Evolutionary conservation across 2,888 invertebrate species (phyloP).

Genomic region (Volucella inanis): DNA sequence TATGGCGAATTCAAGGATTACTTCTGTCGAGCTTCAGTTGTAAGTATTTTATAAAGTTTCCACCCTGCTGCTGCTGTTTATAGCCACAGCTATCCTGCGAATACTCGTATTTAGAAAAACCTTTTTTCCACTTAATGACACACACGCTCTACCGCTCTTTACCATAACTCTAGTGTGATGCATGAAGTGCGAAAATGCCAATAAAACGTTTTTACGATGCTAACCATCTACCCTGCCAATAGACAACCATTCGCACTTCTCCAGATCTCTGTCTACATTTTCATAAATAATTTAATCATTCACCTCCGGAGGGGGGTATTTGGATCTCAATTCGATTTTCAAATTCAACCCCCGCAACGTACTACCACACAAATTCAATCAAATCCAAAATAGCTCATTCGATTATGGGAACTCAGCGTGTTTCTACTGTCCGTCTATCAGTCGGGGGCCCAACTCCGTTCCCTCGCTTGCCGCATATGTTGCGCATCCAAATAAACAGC

Average conservation of each 20-base stretch:
- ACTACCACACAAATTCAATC: conserved; percentile 65
- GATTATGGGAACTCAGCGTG: conserved; percentile 57
- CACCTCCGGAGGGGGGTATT: conserved; percentile 4
- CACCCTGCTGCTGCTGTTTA: no score
- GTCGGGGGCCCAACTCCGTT: conserved; percentile 6
- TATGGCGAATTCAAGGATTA: conserved; percentile 23
- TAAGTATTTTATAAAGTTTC: not conserved
- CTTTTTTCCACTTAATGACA: conserved; percentile 57
- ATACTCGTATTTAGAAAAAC: conserved; percentile 9
- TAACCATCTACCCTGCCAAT: conserved; percentile 32
- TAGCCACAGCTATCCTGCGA: no score
- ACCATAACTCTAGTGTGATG: conserved; percentile 25
- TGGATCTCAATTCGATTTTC: conserved; percentile 45
- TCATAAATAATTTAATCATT: conserved; percentile 70
- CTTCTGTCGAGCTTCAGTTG: not conserved
- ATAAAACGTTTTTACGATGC: conserved; percentile 60
- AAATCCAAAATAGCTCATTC: conserved; percentile 60
- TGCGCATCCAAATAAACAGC: conserved; percentile 70
- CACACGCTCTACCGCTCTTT: conserved; percentile 21
- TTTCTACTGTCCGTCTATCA: conserved; percentile 9
- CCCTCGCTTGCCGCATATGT: conserved; percentile 46
- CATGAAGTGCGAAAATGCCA: conserved; percentile 66
- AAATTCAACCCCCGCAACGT: not conserved
- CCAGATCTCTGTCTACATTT: conserved; percentile 27
- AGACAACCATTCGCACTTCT: conserved; percentile 51